Base-by-base conservation (phyloP, 2,797 vertebrate species). In the Erpetoichthys calabaricus region DNA sequence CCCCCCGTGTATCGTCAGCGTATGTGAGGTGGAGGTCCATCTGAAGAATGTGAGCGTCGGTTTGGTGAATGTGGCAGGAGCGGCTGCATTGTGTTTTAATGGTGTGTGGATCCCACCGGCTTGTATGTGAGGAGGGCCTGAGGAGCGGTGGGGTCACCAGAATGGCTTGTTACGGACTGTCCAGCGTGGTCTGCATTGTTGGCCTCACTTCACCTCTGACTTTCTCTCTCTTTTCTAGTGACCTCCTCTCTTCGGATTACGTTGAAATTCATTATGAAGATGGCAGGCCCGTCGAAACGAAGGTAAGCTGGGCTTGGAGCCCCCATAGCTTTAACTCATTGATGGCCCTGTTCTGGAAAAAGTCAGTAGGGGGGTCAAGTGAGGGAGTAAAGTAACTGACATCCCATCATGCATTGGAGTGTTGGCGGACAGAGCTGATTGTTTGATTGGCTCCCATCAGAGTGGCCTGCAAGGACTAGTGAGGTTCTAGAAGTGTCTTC, bases 261-360 rank as follows among this genome's bases (percentile, higher is more conserved):
- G 86, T 93, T 66, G 96, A 99, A 78, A 98, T 98, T 79, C 82
- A 97, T 75, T 96, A 90, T 60, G 89, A 95, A 68, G 82, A 87
- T 9, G 90, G 86, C 56, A 94, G 91, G 63, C 86, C 84, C 1
- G 81, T 91, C 56, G 71, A 81, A 60, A 92, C 89, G 56, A 97
- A 99, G 96, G 96, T 99, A 94, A 76, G 50, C 25, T 25, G 25
- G 25, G 25, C 8, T 45, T 8, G 8, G 3, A 47, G 46, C 44
- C 47, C 25, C 25, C 25, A 25, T 25, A 25, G 25, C 25, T 25
- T 25, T 25, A 25, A 25, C 25, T 25, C 25, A 25, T 25, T 25
- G 25, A 25, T 25, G 25, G 25, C 25, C 25, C 2, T 25, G 25
- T 25, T 25, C 25, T n/a, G 2, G 25, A 25, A 25, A 25, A 25